phyloP scores from a whole-genome alignment of 2,113 vertebrate genomes.

The Crypturellus undulatus region DNA sequence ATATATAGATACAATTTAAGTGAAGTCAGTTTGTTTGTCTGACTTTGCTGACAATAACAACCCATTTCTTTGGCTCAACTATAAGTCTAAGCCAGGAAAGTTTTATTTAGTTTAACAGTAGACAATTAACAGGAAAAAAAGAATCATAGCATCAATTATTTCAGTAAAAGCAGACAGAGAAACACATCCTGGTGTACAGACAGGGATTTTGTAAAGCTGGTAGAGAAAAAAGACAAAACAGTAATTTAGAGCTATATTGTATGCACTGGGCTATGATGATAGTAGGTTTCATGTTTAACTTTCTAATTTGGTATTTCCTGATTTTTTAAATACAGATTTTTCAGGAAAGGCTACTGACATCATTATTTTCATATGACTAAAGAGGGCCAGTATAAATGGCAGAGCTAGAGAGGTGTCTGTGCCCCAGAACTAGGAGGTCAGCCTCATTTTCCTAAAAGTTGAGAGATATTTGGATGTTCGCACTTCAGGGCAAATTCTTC shows the following conservation, averaged over 20 bases:
- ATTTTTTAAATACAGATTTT: slow-evolving; percentile 47
- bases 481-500: neutral
- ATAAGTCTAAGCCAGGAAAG: slow-evolving; percentile 9
- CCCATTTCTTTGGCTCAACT: neutral
- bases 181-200: neutral
- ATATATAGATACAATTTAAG: neutral
- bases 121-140: no score
- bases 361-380: slow-evolving; percentile 35
- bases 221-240: neutral
- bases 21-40: neutral
- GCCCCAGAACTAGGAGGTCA: neutral
- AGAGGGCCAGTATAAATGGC: slow-evolving; percentile 23
- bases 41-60: neutral
- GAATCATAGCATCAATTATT: slow-evolving; percentile 30
- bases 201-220: slow-evolving; percentile 28
- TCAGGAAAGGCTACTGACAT: slow-evolving; percentile 35
- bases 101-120: no score
- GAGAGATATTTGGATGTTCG: neutral
- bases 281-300: slow-evolving; percentile 50
- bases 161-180: slow-evolving; percentile 23
- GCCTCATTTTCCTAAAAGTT: neutral
- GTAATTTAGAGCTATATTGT: slow-evolving; percentile 48
- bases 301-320: slow-evolving; percentile 44
- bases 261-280: slow-evolving; percentile 36
- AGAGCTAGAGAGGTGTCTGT: neutral